Evolutionary conservation across 2,113 vertebrate genomes (phyloP).

Genomic region (Danio rerio): DNA sequence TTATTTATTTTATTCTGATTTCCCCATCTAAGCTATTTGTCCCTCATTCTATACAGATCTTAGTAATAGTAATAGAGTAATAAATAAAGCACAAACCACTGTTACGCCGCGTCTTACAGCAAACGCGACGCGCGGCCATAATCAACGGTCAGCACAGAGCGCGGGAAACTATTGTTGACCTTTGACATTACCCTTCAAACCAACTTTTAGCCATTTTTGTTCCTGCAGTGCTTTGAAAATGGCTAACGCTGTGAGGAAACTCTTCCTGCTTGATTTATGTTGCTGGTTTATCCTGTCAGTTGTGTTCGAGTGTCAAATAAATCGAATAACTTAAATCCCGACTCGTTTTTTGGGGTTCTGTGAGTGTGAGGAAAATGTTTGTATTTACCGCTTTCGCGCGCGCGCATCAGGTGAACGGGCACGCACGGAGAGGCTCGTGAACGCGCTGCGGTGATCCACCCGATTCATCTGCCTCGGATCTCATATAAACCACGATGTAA

Average conservation of each 20-base stretch:
- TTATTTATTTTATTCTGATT: background rate
- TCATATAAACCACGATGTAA: background rate
- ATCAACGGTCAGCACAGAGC: background rate
- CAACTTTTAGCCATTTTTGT: background rate
- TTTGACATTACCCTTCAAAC: no score
- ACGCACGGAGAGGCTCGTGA: background rate
- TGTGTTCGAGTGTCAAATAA: conserved; percentile 13
- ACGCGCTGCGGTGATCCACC: background rate
- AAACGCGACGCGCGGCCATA: no score
- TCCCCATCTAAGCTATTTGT: background rate
- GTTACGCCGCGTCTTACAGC: background rate
- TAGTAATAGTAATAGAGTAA: background rate
- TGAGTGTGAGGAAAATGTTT: background rate
- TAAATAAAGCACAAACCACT: background rate
- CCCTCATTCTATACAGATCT: background rate
- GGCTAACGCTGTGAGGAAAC: background rate
- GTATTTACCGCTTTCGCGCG: background rate
- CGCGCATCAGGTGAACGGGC: background rate
- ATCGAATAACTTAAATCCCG: background rate
- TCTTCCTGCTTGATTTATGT: background rate
- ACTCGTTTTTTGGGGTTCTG: background rate
- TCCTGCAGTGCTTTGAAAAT: background rate
- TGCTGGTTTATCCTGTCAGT: conserved; percentile 6
- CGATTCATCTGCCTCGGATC: background rate
- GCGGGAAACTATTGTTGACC: background rate